These are phyloP conservation scores for Monodelphis domestica DNA, from an alignment of 2,797 vertebrate species.

Conservation along the genomic window DNA sequence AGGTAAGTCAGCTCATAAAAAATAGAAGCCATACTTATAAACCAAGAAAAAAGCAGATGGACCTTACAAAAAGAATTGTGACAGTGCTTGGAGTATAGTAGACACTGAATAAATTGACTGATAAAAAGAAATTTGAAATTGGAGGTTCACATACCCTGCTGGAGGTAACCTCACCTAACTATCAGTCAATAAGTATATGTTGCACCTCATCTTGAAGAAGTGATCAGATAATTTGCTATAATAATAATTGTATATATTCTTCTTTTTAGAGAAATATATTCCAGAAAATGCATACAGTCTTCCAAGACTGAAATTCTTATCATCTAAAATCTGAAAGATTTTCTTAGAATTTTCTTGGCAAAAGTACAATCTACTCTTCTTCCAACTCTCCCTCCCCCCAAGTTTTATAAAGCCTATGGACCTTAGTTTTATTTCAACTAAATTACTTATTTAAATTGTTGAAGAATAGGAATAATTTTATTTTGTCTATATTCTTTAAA, in stretches of 20 bases:
- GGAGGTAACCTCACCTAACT: not conserved
- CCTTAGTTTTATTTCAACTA: slow-evolving; percentile 26
- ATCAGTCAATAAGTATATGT: slow-evolving; percentile 6
- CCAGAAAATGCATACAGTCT: slow-evolving; percentile 25
- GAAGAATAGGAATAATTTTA: slow-evolving; percentile 36
- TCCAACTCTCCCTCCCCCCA: slow-evolving; percentile 8
- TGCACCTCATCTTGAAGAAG: slow-evolving; percentile 23
- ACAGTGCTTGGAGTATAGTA: not conserved
- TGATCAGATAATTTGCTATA: not conserved
- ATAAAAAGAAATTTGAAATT: slow-evolving; percentile 38
- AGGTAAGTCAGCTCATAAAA: slow-evolving; percentile 29
- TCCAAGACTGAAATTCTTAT: slow-evolving; percentile 5
- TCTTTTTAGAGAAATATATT: not conserved
- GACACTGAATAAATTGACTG: slow-evolving; percentile 8
- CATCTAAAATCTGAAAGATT: slow-evolving; percentile 20
- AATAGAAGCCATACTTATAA: not conserved
- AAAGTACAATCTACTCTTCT: not conserved
- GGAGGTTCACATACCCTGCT: slow-evolving; percentile 5
- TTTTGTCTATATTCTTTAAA: slow-evolving; percentile 36
- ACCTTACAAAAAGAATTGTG: slow-evolving; percentile 18
- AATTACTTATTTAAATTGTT: slow-evolving; percentile 38
- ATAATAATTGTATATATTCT: slow-evolving; percentile 14
- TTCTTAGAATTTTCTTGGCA: not conserved
- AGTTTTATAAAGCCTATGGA: slow-evolving; percentile 15
- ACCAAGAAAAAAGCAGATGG: slow-evolving; percentile 4